These are phyloP conservation scores for Helicoverpa assulta DNA, from an alignment of 2,888 invertebrate species.

Conservation along the genomic window DNA sequence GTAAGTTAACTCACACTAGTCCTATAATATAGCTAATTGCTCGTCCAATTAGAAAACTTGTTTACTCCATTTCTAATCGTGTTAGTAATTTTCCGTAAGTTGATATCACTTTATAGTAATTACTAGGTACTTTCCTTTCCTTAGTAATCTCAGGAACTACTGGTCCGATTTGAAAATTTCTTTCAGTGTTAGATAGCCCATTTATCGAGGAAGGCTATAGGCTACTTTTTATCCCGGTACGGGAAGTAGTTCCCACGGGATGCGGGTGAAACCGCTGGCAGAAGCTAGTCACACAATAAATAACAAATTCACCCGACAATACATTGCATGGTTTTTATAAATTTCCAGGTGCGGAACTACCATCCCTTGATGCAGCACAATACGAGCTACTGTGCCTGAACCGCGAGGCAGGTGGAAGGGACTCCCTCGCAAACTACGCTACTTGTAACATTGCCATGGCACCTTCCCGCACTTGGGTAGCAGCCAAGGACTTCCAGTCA, in stretches of 20 bases:
- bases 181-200: too few relatives aligned
- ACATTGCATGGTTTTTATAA: neutral
- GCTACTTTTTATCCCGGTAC: too few relatives aligned
- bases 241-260: too few relatives aligned
- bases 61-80: constrained; percentile 4
- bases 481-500: constrained; percentile 85
- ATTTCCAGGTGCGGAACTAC: constrained; percentile 90
- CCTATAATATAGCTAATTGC: neutral
- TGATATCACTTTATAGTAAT: neutral
- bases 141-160: too few relatives aligned
- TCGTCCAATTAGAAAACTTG: constrained; percentile 4
- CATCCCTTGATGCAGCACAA: constrained; percentile 87
- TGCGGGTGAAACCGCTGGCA: too few relatives aligned
- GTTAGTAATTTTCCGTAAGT: constrained; percentile 14
- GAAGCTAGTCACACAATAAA: too few relatives aligned
- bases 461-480: constrained; percentile 90
- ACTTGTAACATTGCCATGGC: constrained; percentile 91
- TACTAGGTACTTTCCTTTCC: neutral
- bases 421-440: constrained; percentile 86
- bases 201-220: too few relatives aligned
- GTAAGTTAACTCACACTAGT: constrained; percentile 72
- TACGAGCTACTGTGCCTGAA: constrained; percentile 92
- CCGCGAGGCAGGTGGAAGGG: constrained; percentile 87
- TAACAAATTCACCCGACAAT: too few relatives aligned
- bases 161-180: too few relatives aligned